These are phyloP conservation scores for Sceloporus undulatus DNA, from an alignment of 2,113 vertebrate genomes.

Conservation along the genomic window DNA sequence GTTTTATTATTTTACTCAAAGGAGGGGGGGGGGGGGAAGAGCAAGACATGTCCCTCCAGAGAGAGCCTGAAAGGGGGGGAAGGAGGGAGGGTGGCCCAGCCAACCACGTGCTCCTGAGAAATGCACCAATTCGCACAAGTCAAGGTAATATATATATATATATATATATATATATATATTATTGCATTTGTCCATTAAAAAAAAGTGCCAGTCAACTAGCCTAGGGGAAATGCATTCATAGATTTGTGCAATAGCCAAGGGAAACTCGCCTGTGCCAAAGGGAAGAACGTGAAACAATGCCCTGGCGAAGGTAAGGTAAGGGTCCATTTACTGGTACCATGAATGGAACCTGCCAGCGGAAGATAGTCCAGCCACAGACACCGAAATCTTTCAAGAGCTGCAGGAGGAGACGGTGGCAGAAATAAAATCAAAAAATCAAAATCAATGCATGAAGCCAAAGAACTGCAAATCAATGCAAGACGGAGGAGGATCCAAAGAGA, in stretches of 20 bases:
- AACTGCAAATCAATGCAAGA: constrained; percentile 32
- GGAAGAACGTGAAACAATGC: not conserved
- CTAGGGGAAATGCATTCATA: not conserved
- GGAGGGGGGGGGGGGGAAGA: not conserved
- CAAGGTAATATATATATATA: not conserved
- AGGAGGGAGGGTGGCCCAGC: not conserved
- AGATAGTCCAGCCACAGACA: not conserved
- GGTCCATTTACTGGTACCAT: not conserved
- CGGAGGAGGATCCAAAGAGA: constrained; percentile 1
- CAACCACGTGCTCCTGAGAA: not conserved
- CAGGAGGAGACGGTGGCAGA: not conserved
- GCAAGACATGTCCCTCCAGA: not conserved
- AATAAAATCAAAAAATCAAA: not conserved
- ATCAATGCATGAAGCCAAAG: constrained; percentile 27
- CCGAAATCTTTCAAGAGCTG: constrained; percentile 13
- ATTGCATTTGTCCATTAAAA: not conserved
- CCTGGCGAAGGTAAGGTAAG: not conserved
- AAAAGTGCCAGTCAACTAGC: not conserved
- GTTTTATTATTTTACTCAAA: not conserved
- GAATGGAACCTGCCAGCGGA: not conserved
- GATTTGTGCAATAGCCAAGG: not conserved
- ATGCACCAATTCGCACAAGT: constrained; percentile 11
- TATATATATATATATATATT: too few relatives aligned
- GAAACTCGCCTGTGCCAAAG: not conserved
- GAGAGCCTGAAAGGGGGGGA: not conserved